Base-by-base conservation (phyloP, 2,797 vertebrate species). In the Bucorvus abyssinicus region DNA sequence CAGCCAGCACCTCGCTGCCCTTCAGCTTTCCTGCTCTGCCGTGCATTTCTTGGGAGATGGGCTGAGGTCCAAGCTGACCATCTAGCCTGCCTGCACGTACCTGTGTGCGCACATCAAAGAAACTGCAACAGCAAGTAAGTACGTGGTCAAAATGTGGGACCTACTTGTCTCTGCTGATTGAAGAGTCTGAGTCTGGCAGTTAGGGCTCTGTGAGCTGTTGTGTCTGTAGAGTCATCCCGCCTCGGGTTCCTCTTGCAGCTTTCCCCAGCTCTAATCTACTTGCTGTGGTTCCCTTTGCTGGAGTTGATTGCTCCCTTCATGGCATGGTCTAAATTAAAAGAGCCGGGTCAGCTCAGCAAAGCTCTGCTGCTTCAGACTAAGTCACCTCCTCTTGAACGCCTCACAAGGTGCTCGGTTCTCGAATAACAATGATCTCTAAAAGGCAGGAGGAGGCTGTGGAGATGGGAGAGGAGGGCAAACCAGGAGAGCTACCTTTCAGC, bases 381-480 rank as follows among this genome's bases (percentile, higher is more conserved):
- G 74, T 78, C 84, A 32, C 60, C 42, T 86, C 34, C 68, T 91
- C 86, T 94, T 32, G 60, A 87, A 75, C 38, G 42, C 50, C 45
- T 30, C 70, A 78, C 30, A 53, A 93, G 73, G 80, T 92, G 80
- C 53, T 94, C 77, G 45, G 61, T 65, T 89, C 53, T 86, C 60
- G 44, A 52, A 76, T 0, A 81, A 69, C 83, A 90, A 49, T 75
- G 26, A 86, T 53, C 36, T 90, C 69, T 88, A 24, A 81, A 88
- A 87, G 34, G 77, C 60, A 56, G 65, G 86, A 87, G 60, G 34
- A 57, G 27, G 69, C 61, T 78, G 69, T 29, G 23, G 55, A 94
- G 71, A 73, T 69, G 47, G 87, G 81, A 95, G 95, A 84, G 16
- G 69, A 87, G 80, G 53, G 53, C 84, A 90, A 75, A 75, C 7